phyloP scores from a whole-genome alignment of 2,888 invertebrate genomes.

The Eupeodes latifasciatus region DNA sequence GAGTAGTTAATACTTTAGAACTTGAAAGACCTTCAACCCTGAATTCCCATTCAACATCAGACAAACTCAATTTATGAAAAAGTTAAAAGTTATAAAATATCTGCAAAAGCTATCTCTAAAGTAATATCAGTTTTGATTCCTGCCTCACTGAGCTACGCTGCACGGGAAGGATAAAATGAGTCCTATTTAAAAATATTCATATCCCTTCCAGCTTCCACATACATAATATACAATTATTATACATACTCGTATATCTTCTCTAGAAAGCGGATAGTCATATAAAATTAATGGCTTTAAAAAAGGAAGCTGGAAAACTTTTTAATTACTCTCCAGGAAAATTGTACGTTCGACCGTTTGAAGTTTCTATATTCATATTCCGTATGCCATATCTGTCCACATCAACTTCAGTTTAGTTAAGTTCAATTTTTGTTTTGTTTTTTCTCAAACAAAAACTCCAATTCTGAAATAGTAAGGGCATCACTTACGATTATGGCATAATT shows the following conservation, averaged over 20 bases:
- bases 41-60: background rate
- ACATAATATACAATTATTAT: no score
- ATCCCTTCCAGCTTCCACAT: background rate
- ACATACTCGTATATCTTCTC: background rate
- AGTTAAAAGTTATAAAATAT: slow-evolving; percentile 48
- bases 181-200: slow-evolving; percentile 13
- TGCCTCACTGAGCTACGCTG: no score
- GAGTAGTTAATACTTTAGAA: background rate
- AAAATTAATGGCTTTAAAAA: slow-evolving; percentile 54
- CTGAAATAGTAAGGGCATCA: slow-evolving; percentile 37
- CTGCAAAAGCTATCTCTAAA: slow-evolving; percentile 55
- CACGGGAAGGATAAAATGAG: background rate
- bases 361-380: background rate
- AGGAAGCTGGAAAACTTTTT: slow-evolving; percentile 64
- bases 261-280: slow-evolving; percentile 16
- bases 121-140: slow-evolving; percentile 34
- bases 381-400: background rate
- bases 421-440: background rate
- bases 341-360: slow-evolving; percentile 24
- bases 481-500: slow-evolving; percentile 64
- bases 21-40: background rate
- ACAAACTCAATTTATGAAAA: slow-evolving; percentile 9
- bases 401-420: background rate
- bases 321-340: slow-evolving; percentile 59
- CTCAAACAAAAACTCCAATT: slow-evolving; percentile 24